Conservation (phyloP, 64 coral and sea anemone genomes). For the Porites lutea region DNA sequence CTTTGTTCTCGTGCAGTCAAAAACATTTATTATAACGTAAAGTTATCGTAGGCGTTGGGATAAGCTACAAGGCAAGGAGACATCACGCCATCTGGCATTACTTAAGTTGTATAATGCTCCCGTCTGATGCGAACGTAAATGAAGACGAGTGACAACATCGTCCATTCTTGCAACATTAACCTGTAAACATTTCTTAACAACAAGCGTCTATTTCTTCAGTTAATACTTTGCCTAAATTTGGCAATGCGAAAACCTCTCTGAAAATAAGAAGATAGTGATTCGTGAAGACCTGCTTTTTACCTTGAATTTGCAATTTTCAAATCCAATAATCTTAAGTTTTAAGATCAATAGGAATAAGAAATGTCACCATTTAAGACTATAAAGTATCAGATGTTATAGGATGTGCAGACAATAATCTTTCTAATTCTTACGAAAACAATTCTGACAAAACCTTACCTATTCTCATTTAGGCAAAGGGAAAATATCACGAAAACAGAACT, state of each 20-base stretch:
- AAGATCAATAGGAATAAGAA: too few relatives aligned
- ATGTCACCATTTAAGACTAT: too few relatives aligned
- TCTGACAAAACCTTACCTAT: background rate
- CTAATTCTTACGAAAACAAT: background rate
- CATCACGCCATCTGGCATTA: constrained; percentile 22
- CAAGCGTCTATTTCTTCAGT: background rate
- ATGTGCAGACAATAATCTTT: too few relatives aligned
- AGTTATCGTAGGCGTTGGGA: constrained; percentile 6
- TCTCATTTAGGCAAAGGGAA: background rate
- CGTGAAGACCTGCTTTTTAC: background rate
- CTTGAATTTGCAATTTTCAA: background rate
- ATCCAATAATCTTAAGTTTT: background rate
- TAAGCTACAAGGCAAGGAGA: background rate
- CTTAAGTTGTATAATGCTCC: background rate
- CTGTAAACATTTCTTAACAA: background rate
- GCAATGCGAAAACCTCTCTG: background rate
- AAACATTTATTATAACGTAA: constrained; percentile 28
- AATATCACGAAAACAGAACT: background rate
- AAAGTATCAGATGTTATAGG: too few relatives aligned
- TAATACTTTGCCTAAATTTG: background rate
- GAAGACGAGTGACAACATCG: too few relatives aligned
- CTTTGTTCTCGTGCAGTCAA: constrained; percentile 18
- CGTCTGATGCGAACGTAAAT: too few relatives aligned
- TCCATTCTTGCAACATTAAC: too few relatives aligned
- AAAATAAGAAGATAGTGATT: background rate